A percentile compares a stretch with the other conserved stretches of the same genome.
phyloP scores from a whole-genome alignment of 2,888 invertebrate genomes.

The Globia sparganii region DNA sequence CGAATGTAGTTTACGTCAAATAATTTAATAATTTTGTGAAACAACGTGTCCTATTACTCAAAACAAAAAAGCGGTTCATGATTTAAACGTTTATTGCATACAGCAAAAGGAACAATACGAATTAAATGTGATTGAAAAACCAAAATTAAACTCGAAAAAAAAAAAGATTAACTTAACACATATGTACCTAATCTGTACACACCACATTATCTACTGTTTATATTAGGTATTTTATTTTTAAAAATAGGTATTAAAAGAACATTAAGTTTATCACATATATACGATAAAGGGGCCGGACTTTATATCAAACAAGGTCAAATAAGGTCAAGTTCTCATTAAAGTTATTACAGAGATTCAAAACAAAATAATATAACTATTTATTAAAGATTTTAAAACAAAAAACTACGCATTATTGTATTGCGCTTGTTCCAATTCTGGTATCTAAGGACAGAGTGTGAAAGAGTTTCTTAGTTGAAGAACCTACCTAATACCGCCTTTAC shows the following conservation, averaged over 20 bases:
- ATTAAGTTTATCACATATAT: slow-evolving; percentile 28
- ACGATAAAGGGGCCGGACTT: slow-evolving; percentile 23
- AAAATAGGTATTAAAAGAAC: slow-evolving; percentile 25
- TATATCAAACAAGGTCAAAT: slow-evolving; percentile 30
- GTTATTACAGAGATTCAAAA: slow-evolving; percentile 30
- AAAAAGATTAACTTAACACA: background rate
- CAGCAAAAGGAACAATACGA: background rate
- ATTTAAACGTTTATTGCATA: slow-evolving; percentile 18
- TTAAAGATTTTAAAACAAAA: background rate
- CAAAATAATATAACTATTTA: slow-evolving; percentile 7
- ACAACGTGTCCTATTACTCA: background rate
- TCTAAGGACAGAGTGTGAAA: background rate
- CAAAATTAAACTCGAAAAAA: background rate
- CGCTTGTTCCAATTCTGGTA: background rate
- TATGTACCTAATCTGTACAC: slow-evolving; percentile 5
- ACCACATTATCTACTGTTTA: slow-evolving; percentile 1
- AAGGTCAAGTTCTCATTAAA: slow-evolving; percentile 48
- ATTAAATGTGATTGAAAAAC: background rate
- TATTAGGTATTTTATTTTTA: slow-evolving; percentile 14
- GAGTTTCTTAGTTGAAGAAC: background rate
- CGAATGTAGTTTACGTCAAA: too few relatives aligned
- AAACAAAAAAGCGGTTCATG: background rate
- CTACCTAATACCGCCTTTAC: background rate
- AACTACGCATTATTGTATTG: background rate
- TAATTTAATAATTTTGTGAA: too few relatives aligned